Percentiles rank a stretch among this genome's conserved stretches.
Evolutionary conservation across 2,113 vertebrate genomes (phyloP).

Genomic region (Ageneiosus marmoratus): DNA sequence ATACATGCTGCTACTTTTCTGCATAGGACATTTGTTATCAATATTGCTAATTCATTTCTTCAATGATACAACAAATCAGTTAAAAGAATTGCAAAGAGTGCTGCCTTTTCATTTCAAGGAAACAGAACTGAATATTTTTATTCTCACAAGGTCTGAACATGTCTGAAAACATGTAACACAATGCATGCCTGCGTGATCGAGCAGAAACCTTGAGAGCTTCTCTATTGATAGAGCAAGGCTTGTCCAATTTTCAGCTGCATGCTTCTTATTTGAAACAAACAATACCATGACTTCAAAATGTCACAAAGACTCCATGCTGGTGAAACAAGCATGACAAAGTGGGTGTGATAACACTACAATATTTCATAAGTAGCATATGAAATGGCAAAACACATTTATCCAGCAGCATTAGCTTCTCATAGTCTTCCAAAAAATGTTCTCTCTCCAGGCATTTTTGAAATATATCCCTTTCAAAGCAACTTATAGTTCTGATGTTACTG

Average conservation of each 20-base stretch:
- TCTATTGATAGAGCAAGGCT: not conserved
- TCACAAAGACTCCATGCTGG: not conserved
- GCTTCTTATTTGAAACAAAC: slow-evolving; percentile 4
- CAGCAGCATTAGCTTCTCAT: slow-evolving; percentile 11
- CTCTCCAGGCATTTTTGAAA: slow-evolving; percentile 7
- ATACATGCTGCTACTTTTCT: not conserved
- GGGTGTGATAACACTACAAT: not conserved
- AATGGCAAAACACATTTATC: not conserved
- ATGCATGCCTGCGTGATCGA: not conserved
- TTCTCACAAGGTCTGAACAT: slow-evolving; percentile 30
- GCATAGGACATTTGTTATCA: not conserved
- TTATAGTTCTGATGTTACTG: slow-evolving; percentile 32
- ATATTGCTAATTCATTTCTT: slow-evolving; percentile 4
- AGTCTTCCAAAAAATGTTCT: not conserved
- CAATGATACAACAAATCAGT: not conserved
- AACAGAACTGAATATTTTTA: slow-evolving; percentile 18
- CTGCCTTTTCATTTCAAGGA: slow-evolving; percentile 21
- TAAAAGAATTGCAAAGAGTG: not conserved
- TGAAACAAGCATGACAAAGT: not conserved
- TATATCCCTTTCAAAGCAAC: not conserved
- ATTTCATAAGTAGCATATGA: slow-evolving; percentile 10
- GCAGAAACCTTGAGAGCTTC: slow-evolving; percentile 15
- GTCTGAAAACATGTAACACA: slow-evolving; percentile 1
- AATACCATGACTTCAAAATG: slow-evolving; percentile 8
- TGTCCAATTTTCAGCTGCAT: not conserved